Conservation (phyloP, 2,797 vertebrate genomes). For the Oreochromis mossambicus region DNA sequence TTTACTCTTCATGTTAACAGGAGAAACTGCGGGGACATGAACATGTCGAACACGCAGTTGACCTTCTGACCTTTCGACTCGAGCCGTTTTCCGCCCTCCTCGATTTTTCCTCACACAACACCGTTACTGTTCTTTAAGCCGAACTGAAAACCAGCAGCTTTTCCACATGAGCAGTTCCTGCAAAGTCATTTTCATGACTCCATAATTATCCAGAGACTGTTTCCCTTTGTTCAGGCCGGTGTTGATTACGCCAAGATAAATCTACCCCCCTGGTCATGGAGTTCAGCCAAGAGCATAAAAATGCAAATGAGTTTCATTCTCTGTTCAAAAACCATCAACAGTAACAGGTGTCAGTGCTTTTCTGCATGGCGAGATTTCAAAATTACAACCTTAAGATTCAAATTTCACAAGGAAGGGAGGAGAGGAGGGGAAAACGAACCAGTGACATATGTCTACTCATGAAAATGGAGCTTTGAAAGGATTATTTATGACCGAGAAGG, state of each 20-base stretch:
- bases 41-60: background rate
- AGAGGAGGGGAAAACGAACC: background rate
- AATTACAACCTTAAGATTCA: background rate
- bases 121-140: background rate
- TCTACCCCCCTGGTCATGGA: background rate
- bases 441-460: background rate
- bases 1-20: background rate
- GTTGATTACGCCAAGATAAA: slow-evolving; percentile 22
- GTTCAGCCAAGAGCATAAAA: slow-evolving; percentile 5
- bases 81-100: background rate
- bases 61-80: background rate
- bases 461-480: background rate
- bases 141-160: background rate
- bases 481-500: background rate
- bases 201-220: slow-evolving; percentile 6
- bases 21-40: background rate
- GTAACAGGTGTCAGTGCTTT: background rate
- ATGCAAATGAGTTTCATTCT: slow-evolving; percentile 30
- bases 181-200: slow-evolving; percentile 26
- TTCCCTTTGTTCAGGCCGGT: background rate
- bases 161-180: background rate
- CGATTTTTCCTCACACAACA: background rate
- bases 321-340: background rate
- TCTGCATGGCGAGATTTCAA: background rate
- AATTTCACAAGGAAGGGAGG: background rate